phyloP scores from a whole-genome alignment of 2,888 invertebrate genomes.

The Netelia virgata region DNA sequence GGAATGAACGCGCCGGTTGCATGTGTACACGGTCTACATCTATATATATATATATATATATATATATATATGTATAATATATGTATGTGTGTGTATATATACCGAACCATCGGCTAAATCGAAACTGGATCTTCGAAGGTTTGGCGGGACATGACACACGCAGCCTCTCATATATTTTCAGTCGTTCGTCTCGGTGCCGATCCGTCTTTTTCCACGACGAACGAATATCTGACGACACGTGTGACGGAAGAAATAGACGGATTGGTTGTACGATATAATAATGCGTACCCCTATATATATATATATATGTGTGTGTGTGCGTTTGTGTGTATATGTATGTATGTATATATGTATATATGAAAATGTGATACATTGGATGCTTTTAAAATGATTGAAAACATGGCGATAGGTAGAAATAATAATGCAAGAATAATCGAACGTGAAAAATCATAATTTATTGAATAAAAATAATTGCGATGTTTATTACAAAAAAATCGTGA shows the following conservation, averaged over 20 bases:
- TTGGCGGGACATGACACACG: slow-evolving; percentile 36
- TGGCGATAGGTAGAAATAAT: background rate
- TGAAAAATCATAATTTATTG: slow-evolving; percentile 9
- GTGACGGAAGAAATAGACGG: background rate
- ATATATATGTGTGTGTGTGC: background rate
- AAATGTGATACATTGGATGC: slow-evolving; percentile 11
- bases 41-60: background rate
- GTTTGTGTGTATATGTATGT: too few relatives aligned
- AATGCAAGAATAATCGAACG: slow-evolving; percentile 8
- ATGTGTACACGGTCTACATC: background rate
- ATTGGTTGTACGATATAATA: background rate
- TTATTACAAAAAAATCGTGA: background rate
- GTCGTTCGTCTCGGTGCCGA: slow-evolving; percentile 8
- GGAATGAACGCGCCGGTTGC: background rate
- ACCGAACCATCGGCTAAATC: background rate
- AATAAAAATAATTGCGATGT: background rate
- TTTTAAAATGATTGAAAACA: background rate
- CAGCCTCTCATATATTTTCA: slow-evolving; percentile 1
- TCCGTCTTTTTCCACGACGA: slow-evolving; percentile 24
- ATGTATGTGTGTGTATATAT: background rate
- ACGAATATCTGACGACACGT: background rate
- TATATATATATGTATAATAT: background rate
- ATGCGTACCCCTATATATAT: background rate
- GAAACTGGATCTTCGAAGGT: slow-evolving; percentile 10
- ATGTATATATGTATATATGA: background rate